These are phyloP conservation scores for Drosophila sturtevanti DNA, from an alignment of 1,140 invertebrate species.

Conservation along the genomic window DNA sequence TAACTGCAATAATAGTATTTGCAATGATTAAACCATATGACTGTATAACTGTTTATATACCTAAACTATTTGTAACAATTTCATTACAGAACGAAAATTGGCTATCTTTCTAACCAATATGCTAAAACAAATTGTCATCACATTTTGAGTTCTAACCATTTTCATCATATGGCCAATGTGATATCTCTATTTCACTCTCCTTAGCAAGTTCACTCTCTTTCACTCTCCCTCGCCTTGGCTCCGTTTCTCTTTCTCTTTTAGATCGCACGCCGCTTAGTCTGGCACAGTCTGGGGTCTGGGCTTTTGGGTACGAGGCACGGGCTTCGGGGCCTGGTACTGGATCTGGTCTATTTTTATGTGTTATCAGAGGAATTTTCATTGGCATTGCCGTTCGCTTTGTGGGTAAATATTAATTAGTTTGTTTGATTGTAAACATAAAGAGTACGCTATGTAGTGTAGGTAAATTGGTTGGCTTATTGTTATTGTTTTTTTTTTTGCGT, in stretches of 20 bases:
- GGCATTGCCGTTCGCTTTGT: conserved; percentile 62
- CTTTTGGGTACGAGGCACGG: not conserved
- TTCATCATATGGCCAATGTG: not conserved
- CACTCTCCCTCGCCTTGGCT: not conserved
- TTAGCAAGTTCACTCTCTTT: not conserved
- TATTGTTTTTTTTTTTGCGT: conserved; percentile 56
- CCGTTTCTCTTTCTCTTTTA: conserved; percentile 10
- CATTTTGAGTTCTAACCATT: not conserved
- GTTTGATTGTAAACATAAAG: conserved; percentile 61
- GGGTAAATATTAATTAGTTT: conserved; percentile 77
- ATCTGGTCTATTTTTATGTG: conserved; percentile 66
- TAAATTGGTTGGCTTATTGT: conserved; percentile 42
- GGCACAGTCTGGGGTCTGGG: conserved; percentile 32
- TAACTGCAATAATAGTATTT: no score
- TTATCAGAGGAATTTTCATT: conserved; percentile 73
- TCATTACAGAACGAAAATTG: no score
- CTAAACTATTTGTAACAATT: no score
- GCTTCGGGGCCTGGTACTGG: not conserved
- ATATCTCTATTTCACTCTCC: not conserved
- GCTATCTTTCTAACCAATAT: no score
- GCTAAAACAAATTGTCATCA: not conserved
- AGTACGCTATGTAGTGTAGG: conserved; percentile 30
- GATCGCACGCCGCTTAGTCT: conserved; percentile 65
- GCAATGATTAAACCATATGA: no score
- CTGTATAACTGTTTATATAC: no score